These are phyloP conservation scores for Genyomyrus donnyi DNA, from an alignment of 2,113 vertebrate genomes.

Conservation along the genomic window DNA sequence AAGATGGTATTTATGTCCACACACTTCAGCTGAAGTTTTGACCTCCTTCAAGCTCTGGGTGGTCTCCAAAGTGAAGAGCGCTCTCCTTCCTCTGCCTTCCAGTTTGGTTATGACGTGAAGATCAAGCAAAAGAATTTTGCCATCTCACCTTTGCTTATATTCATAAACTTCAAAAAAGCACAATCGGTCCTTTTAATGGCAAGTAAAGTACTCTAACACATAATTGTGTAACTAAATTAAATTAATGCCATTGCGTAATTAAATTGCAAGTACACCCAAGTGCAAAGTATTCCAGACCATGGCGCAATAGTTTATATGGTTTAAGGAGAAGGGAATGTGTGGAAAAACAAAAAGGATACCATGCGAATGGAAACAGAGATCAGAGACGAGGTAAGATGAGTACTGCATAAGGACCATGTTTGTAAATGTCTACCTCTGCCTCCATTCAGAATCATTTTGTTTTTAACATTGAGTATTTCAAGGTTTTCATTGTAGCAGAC, in stretches of 20 bases:
- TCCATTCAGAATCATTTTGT: neutral
- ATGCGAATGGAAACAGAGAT: neutral
- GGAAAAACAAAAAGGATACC: neutral
- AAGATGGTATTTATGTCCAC: too few relatives aligned
- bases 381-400: neutral
- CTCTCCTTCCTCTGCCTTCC: neutral
- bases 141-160: neutral
- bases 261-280: neutral
- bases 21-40: neutral
- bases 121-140: neutral
- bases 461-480: neutral
- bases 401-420: neutral
- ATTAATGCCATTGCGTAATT: neutral
- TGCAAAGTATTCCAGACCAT: neutral
- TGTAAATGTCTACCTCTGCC: neutral
- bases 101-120: neutral
- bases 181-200: neutral
- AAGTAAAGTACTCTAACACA: neutral
- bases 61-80: neutral
- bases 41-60: neutral
- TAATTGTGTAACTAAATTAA: neutral
- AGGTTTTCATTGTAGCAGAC: neutral
- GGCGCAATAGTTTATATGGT: neutral
- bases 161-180: neutral
- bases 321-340: neutral